Conservation (phyloP, 1,140 invertebrate species). For the Cecropterus lyciades region DNA sequence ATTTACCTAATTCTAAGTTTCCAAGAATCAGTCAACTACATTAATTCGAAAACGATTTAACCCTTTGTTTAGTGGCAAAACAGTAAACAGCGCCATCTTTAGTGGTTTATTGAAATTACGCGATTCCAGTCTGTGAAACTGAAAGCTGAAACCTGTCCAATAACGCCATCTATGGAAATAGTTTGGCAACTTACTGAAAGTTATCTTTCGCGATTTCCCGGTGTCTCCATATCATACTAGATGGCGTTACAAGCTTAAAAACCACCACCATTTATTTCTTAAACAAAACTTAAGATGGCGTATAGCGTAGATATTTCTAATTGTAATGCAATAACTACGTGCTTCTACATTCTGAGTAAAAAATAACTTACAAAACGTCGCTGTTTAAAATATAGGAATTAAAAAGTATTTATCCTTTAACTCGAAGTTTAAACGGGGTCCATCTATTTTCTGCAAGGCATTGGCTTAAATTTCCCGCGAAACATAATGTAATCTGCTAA, state of each 20-base stretch:
- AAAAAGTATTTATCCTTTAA: no score
- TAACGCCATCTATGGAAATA: conserved; percentile 25
- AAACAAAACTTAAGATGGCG: no score
- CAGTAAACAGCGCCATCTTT: conserved; percentile 7
- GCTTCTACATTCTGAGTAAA: no score
- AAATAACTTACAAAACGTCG: no score
- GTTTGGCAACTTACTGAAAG: background rate
- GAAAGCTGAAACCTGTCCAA: background rate
- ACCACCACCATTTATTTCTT: background rate
- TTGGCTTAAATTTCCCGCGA: no score
- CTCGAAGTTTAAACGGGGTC: no score
- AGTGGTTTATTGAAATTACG: background rate
- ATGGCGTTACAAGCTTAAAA: conserved; percentile 12
- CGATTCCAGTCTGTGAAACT: background rate
- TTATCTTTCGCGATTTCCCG: background rate
- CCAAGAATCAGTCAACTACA: conserved; percentile 7
- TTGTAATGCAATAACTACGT: no score
- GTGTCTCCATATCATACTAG: background rate
- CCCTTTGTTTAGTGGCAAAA: background rate
- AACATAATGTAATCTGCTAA: no score
- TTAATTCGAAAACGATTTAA: background rate
- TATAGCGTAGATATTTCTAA: no score
- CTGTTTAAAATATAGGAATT: no score
- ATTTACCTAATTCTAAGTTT: conserved; percentile 20
- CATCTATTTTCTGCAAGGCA: no score